Evolutionary conservation across 2,888 invertebrate species (phyloP).

Genomic region (Dioctria linearis): DNA sequence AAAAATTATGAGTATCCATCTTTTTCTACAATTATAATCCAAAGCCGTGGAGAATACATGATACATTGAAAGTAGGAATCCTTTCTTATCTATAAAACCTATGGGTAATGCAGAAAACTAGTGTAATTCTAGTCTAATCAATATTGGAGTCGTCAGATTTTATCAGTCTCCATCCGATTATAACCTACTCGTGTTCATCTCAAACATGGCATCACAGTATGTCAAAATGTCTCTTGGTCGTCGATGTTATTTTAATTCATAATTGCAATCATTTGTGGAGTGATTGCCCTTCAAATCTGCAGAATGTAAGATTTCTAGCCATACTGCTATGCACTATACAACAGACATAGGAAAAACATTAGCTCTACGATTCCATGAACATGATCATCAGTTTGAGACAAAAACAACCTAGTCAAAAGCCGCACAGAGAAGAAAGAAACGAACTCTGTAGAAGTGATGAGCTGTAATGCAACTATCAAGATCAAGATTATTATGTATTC

Average conservation of each 20-base stretch:
- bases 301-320: conserved; percentile 32
- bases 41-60: no score
- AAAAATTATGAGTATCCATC: no score
- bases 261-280: conserved; percentile 58
- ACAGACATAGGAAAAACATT: background rate
- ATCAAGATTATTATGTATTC: no score
- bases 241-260: conserved; percentile 54
- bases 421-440: conserved; percentile 10
- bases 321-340: background rate
- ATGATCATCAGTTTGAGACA: conserved; percentile 27
- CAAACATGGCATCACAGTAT: conserved; percentile 36
- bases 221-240: conserved; percentile 35
- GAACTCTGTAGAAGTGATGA: conserved; percentile 8
- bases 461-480: background rate
- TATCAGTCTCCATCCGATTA: conserved; percentile 17
- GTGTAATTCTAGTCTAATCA: conserved; percentile 30
- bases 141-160: conserved; percentile 35
- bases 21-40: no score
- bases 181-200: conserved; percentile 41
- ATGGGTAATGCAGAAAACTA: background rate
- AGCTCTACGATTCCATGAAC: conserved; percentile 26
- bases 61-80: no score
- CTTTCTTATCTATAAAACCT: background rate
- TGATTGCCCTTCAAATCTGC: conserved; percentile 57
- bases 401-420: conserved; percentile 24